These are phyloP conservation scores for Rhinichthys klamathensis DNA, from an alignment of 2,113 vertebrate genomes.

Conservation along the genomic window DNA sequence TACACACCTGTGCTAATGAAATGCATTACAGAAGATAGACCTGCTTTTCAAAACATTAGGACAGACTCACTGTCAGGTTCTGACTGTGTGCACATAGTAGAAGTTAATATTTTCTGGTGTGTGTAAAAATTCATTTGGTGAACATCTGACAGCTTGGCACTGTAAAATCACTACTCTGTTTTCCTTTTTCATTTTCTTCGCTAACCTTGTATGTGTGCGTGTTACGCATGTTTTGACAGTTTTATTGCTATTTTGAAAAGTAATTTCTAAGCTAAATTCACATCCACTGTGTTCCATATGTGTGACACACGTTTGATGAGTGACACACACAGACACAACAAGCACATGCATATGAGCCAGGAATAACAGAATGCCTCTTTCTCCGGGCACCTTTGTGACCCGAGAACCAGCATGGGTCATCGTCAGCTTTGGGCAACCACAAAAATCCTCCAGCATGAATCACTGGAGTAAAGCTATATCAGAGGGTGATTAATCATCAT, in stretches of 20 bases:
- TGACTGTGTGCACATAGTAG: not conserved
- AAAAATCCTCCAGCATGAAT: not conserved
- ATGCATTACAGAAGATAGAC: not conserved
- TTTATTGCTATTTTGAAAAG: not conserved
- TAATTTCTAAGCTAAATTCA: not conserved
- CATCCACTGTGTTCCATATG: constrained; percentile 4
- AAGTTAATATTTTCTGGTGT: not conserved
- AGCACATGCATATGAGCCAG: constrained; percentile 36
- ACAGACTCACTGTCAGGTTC: not conserved
- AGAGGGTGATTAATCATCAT: not conserved
- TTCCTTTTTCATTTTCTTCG: constrained; percentile 26
- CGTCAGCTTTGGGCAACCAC: constrained; percentile 11
- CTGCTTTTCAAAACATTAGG: constrained; percentile 2
- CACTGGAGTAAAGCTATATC: not conserved
- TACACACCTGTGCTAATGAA: not conserved
- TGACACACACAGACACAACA: constrained; percentile 54
- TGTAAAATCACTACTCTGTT: constrained; percentile 6
- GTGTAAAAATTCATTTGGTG: constrained; percentile 15
- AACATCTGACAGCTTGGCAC: constrained; percentile 9
- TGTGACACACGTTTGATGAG: not conserved
- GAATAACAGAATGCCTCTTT: constrained; percentile 21
- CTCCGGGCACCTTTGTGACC: not conserved
- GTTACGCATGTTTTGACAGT: not conserved
- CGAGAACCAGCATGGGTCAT: not conserved
- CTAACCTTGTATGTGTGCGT: constrained; percentile 26